Evolutionary conservation across 1,140 invertebrate species (phyloP).

Genomic region (Zophobas atratus): DNA sequence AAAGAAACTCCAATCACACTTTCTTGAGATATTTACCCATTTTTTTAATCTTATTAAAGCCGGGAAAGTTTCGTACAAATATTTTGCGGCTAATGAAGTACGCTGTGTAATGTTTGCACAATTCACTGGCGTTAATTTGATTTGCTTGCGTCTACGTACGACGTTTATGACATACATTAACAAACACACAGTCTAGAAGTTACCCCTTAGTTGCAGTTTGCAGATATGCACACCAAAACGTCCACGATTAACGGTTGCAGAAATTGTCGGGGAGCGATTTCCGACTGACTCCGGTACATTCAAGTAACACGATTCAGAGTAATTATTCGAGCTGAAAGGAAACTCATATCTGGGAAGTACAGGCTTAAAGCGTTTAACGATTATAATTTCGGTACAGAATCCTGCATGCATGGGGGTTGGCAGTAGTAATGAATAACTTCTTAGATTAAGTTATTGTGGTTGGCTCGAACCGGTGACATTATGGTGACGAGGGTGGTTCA

Average conservation of each 20-base stretch:
- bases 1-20: too few relatives aligned
- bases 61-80: not conserved
- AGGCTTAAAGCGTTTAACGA: conserved; percentile 29
- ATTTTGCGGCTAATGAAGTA: not conserved
- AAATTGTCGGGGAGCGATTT: not conserved
- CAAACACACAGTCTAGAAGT: not conserved
- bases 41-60: not conserved
- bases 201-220: not conserved
- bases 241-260: not conserved
- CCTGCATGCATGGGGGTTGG: conserved; percentile 19
- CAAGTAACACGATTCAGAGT: not conserved
- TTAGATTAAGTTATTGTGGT: conserved; percentile 41
- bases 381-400: conserved; percentile 35
- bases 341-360: conserved; percentile 30
- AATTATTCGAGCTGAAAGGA: conserved; percentile 19
- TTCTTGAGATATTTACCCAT: not conserved
- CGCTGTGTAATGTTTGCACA: not conserved
- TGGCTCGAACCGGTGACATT: conserved; percentile 36
- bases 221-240: not conserved
- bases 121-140: not conserved
- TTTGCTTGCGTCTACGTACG: not conserved
- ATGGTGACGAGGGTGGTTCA: conserved; percentile 34
- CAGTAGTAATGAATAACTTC: conserved; percentile 29
- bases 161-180: not conserved
- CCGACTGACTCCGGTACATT: not conserved